Evolutionary conservation across 2,113 vertebrate species (phyloP).

Genomic region (Tachycineta bicolor): DNA sequence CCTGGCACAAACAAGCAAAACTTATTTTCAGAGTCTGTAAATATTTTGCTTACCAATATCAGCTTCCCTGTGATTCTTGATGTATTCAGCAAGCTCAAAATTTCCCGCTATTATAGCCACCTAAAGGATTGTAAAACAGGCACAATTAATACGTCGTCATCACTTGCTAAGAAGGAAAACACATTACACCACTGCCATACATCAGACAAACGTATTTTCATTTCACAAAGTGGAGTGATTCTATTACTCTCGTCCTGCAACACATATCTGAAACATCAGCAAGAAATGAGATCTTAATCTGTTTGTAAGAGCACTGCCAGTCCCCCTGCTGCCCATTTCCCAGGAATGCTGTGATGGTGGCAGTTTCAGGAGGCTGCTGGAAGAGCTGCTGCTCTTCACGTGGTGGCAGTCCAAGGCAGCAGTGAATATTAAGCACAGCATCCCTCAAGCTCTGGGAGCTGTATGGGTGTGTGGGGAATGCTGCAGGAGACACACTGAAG

Average conservation of each 20-base stretch:
- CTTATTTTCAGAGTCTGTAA: background rate
- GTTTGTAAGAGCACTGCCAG: background rate
- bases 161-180: background rate
- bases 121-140: constrained; percentile 69
- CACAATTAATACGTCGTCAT: background rate
- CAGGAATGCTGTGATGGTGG: background rate
- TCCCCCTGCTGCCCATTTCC: background rate
- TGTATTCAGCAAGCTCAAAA: constrained; percentile 95
- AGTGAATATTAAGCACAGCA: background rate
- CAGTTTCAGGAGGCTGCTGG: background rate
- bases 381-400: background rate
- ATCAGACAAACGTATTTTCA: background rate
- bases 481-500: background rate
- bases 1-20: background rate
- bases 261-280: background rate
- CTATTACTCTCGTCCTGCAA: background rate
- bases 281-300: background rate
- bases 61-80: constrained; percentile 93
- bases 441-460: background rate
- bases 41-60: constrained; percentile 85
- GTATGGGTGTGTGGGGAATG: rapidly evolving
- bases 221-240: background rate
- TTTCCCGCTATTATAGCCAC: constrained; percentile 98
- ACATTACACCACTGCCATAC: background rate
- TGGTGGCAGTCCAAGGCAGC: background rate